Evolutionary conservation across 2,113 vertebrate genomes (phyloP).

Genomic region (Willisornis vidua): DNA sequence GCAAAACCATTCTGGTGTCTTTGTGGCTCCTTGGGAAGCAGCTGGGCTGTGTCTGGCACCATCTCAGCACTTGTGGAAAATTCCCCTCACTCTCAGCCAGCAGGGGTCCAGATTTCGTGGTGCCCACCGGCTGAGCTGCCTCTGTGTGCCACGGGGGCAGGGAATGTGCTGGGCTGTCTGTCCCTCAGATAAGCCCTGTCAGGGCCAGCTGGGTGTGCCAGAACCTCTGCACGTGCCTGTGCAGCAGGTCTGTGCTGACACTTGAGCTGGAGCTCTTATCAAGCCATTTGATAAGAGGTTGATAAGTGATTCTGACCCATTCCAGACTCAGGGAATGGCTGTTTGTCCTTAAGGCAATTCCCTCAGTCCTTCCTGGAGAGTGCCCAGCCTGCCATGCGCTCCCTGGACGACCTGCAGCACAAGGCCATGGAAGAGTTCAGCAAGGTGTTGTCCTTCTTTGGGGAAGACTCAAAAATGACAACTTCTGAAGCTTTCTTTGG

Average conservation of each 20-base stretch:
- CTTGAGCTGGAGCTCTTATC: background rate
- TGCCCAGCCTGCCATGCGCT: conserved; percentile 86
- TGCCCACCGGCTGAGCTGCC: background rate
- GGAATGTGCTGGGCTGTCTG: background rate
- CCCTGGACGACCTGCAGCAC: conserved; percentile 89
- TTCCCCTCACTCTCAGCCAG: background rate
- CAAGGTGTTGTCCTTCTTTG: conserved; percentile 90
- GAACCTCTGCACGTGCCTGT: background rate
- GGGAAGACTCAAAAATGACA: conserved; percentile 91
- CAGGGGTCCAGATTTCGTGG: background rate
- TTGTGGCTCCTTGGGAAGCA: background rate
- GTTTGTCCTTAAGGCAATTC: conserved; percentile 70
- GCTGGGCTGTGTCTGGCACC: background rate
- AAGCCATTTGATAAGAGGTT: background rate
- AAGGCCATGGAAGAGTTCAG: conserved; percentile 91
- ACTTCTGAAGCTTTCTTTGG: conserved; percentile 94
- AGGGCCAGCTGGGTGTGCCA: background rate
- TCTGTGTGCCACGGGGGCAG: background rate
- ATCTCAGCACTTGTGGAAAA: background rate
- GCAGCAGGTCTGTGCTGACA: background rate
- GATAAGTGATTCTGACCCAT: background rate
- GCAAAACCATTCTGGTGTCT: accelerated
- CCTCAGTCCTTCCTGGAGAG: conserved; percentile 91
- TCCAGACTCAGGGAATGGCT: accelerated
- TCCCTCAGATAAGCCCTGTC: background rate